Conservation (phyloP, 92 coral and sea anemone species). For the Anthopleura xanthogrammica region DNA sequence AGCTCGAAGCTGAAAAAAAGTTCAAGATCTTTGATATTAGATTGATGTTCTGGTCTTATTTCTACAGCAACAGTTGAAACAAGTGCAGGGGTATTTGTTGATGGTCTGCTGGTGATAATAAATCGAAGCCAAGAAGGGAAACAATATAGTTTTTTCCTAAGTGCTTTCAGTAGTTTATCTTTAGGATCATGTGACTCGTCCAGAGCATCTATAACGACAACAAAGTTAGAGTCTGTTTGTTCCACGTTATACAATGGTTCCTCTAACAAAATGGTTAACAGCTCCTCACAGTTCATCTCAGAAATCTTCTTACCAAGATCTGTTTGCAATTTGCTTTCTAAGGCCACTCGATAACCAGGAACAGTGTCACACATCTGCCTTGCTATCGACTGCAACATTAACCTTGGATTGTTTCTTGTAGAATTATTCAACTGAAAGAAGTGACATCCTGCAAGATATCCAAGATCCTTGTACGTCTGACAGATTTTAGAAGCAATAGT, state of each 20-base stretch:
- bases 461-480: slow-evolving; percentile 19
- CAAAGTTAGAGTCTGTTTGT: background rate
- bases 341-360: slow-evolving; percentile 28
- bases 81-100: slow-evolving; percentile 10
- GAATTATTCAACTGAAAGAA: slow-evolving; percentile 33
- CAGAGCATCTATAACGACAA: background rate
- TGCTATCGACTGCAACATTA: slow-evolving; percentile 52
- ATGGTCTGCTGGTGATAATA: slow-evolving; percentile 23
- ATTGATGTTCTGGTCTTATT: slow-evolving; percentile 2
- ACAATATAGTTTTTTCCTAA: background rate
- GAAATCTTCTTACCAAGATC: slow-evolving; percentile 25
- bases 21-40: slow-evolving; percentile 15
- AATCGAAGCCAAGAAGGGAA: slow-evolving; percentile 26
- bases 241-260: slow-evolving; percentile 3
- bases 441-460: slow-evolving; percentile 36
- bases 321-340: slow-evolving; percentile 21
- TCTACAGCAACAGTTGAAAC: background rate
- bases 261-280: slow-evolving; percentile 30
- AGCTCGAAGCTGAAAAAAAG: background rate
- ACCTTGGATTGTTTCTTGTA: slow-evolving; percentile 25
- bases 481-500: slow-evolving; percentile 1
- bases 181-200: background rate
- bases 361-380: slow-evolving; percentile 33
- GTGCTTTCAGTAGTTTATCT: background rate
- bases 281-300: slow-evolving; percentile 31